Evolutionary conservation across 2,113 vertebrate genomes (phyloP), one percentile per base, ranked within the genome.

Genomic region (Rhinopomastus cyanomelas): DNA sequence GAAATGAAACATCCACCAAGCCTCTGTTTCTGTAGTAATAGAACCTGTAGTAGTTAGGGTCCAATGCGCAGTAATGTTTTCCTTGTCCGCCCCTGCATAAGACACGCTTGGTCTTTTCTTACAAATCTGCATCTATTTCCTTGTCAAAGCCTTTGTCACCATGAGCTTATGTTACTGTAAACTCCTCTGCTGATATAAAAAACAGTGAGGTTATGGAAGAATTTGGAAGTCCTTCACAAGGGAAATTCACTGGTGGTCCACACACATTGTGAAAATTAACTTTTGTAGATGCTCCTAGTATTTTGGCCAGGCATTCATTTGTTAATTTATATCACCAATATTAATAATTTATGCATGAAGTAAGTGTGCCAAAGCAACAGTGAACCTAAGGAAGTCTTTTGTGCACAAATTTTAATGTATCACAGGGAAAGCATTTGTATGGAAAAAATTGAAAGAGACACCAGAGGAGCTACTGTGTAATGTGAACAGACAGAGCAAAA

Each of bases 401-500:
- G 44, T 84, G 73, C 46, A 69, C 66, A 86, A 78, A 93, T 87
- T 85, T 91, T 82, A 87, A 83, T 73, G 52, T 90, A 73, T 93
- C 65, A 42, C 37, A 81, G 85, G 26, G 67, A 95, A 95, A 46
- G 87, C 77, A 62, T 81, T 88, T 95, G 60, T 62, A 81, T 25
- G 67, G 93, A 95, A 93, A 71, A 91, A 84, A 92, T 92, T 92
- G 90, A 91, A 72, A 89, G 75, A 95, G 92, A 92, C 94, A 79
- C 87, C 64, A 82, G 86, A 93, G 87, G 88, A 90, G 86, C 81
- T 89, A 78, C 79, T 94, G 79, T 77, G 80, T 91, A 94, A 95
- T 96, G 56, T 56, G 90, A 96, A 94, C 88, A 95, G 94, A 95
- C 95, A 97, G 86, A 97, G 88, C 81, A 87, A 95, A 96, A 96